phyloP scores from a whole-genome alignment of 2,113 vertebrate genomes.

The Sceloporus undulatus region DNA sequence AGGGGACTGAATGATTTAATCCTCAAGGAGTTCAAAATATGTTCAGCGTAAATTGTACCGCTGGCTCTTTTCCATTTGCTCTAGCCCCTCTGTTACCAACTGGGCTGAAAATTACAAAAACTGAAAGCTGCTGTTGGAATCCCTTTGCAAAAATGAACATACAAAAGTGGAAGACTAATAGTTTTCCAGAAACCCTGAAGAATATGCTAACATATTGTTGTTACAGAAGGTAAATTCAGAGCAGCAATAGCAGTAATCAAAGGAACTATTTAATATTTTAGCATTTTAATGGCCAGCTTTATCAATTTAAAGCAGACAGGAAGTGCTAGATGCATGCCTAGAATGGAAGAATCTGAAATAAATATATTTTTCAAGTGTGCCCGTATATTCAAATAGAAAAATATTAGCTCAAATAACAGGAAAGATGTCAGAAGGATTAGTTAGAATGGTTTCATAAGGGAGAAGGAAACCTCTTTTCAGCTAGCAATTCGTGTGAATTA shows the following conservation, averaged over 20 bases:
- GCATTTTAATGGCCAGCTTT: slow-evolving; percentile 25
- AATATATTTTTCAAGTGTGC: background rate
- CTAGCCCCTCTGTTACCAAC: slow-evolving; percentile 37
- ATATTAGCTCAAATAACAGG: slow-evolving; percentile 2
- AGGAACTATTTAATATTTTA: slow-evolving; percentile 27
- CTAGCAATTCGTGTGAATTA: background rate
- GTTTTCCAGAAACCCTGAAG: slow-evolving; percentile 31
- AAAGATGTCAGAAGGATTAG: background rate
- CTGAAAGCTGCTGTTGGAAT: slow-evolving; percentile 39
- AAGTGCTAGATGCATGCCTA: slow-evolving; percentile 2
- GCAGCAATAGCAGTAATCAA: slow-evolving; percentile 24
- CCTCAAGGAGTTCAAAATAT: slow-evolving; percentile 36
- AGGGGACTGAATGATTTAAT: slow-evolving; percentile 44
- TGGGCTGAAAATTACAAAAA: slow-evolving; percentile 54
- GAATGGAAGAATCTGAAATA: background rate
- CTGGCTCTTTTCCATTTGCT: slow-evolving; percentile 34
- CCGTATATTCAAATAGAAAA: slow-evolving; percentile 21
- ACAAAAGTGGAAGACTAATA: background rate
- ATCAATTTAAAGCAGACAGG: slow-evolving; percentile 11
- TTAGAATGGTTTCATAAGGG: background rate
- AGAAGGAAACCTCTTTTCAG: background rate
- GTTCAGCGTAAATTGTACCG: slow-evolving; percentile 36
- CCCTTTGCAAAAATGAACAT: background rate
- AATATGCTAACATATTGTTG: slow-evolving; percentile 20
- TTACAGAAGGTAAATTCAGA: slow-evolving; percentile 28